Base-by-base conservation (phyloP, 2,113 vertebrate genomes). In the Delphinus delphis region DNA sequence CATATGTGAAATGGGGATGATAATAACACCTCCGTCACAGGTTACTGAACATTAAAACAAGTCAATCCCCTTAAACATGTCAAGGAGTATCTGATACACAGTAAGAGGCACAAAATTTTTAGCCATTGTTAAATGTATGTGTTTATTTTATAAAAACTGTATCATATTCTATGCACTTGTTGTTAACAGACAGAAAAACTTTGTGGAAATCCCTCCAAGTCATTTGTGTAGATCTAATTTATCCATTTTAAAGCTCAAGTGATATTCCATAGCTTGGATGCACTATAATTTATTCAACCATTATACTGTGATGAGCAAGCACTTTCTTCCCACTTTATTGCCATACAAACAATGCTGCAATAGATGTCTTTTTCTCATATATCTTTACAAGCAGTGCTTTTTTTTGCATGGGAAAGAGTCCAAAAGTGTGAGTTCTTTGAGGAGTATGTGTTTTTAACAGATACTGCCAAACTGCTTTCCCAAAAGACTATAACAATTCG, bases 241-340 rank as follows among this genome's bases (percentile, higher is more conserved):
- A 95, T 73, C 17, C 11, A 23, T 60, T 88, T 95, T 90, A 95
- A 84, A 85, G 65, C 67, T 90, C 70, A 38, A 76, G 23, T 90
- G 74, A 41, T 77, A 82, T 82, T 55, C 60, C 68, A 23, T 74
- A 76, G 63, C 65, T 74, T 76, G 55, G 80, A 50, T 65, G 58
- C 38, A 58, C 91, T 62, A 73, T 87, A 92, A 83, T 95, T 83
- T 96, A 96, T 92, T 86, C 87, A 84, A 7, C 38, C 17, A 81
- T 94, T 90, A 44, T 96, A 50, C 58, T 65, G 12, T 93, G 88
- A 96, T 96, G 81, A 95, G 80, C 65, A 73, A 87, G 70, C 93
- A 88, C 76, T 96, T 94, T 87, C 94, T 89, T 85, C 96, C 44
- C 44, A 65, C 38, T 97, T 95, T 96, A 90, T 92, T 85, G 44